phyloP scores from a whole-genome alignment of 2,888 invertebrate species.

The Chouioia cunea region DNA sequence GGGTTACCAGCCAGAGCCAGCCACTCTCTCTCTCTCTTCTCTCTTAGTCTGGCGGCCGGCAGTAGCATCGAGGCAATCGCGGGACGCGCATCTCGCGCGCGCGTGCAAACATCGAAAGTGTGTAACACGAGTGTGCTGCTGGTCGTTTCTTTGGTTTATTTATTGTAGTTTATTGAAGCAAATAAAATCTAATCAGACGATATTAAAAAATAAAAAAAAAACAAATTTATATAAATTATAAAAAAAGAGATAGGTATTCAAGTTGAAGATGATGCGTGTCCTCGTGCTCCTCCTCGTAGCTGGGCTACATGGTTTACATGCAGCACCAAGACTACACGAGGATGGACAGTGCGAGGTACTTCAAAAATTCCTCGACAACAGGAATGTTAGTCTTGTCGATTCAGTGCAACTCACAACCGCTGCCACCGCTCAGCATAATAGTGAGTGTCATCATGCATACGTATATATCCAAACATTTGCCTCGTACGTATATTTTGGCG shows the following conservation, averaged over 20 bases:
- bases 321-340: not conserved
- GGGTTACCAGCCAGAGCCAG: not conserved
- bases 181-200: not conserved
- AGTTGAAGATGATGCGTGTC: slow-evolving; percentile 3
- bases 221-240: not conserved
- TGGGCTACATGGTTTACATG: not conserved
- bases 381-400: slow-evolving; percentile 8
- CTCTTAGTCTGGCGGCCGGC: slow-evolving; percentile 27
- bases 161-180: not conserved
- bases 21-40: slow-evolving; percentile 16
- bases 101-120: slow-evolving; percentile 35
- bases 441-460: slow-evolving; percentile 23
- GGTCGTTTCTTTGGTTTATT: not conserved
- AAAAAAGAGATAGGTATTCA: not conserved
- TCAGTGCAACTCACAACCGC: not conserved
- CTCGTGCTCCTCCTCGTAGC: not conserved
- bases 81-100: slow-evolving; percentile 51
- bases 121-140: slow-evolving; percentile 38
- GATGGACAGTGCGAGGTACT: slow-evolving; percentile 28
- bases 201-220: not conserved
- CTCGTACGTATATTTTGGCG: too few species aligned
- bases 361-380: slow-evolving; percentile 28
- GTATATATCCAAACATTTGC: not conserved
- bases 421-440: not conserved
- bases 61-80: slow-evolving; percentile 56